A percentile compares a stretch with the other conserved stretches of the same genome.
phyloP scores from a whole-genome alignment of 2,113 vertebrate genomes.

The Pteronura brasiliensis region DNA sequence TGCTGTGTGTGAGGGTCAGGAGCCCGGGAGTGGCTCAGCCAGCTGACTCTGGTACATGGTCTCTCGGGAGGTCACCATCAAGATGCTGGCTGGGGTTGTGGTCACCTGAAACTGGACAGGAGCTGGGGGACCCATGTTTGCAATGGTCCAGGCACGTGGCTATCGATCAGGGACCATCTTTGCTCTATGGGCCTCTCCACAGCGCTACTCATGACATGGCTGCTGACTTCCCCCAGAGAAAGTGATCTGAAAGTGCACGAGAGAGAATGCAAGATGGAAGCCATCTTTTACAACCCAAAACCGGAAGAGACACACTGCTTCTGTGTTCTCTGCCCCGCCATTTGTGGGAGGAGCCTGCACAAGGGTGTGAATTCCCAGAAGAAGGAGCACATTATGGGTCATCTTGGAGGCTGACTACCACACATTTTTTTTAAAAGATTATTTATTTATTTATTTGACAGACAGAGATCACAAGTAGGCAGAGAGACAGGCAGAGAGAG shows the following conservation, averaged over 20 bases:
- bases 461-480: too few relatives aligned
- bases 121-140: neutral
- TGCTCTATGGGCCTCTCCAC: neutral
- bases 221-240: neutral
- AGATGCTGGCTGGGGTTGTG: neutral
- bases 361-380: neutral
- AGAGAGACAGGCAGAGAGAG: too few relatives aligned
- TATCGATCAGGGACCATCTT: neutral
- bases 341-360: neutral
- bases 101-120: neutral
- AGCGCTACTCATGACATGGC: neutral
- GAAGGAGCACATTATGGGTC: neutral
- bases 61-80: neutral
- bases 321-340: neutral
- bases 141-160: neutral
- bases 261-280: neutral
- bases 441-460: too few relatives aligned
- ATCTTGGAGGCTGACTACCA: neutral
- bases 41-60: neutral
- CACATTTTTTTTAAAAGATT: neutral
- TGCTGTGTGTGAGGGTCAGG: neutral
- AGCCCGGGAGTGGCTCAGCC: neutral
- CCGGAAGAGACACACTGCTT: neutral
- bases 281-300: neutral
- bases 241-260: neutral